A percentile compares a stretch with the other conserved stretches of the same genome.
Evolutionary conservation across 2,797 vertebrate species (phyloP).

Genomic region (Nasua narica): DNA sequence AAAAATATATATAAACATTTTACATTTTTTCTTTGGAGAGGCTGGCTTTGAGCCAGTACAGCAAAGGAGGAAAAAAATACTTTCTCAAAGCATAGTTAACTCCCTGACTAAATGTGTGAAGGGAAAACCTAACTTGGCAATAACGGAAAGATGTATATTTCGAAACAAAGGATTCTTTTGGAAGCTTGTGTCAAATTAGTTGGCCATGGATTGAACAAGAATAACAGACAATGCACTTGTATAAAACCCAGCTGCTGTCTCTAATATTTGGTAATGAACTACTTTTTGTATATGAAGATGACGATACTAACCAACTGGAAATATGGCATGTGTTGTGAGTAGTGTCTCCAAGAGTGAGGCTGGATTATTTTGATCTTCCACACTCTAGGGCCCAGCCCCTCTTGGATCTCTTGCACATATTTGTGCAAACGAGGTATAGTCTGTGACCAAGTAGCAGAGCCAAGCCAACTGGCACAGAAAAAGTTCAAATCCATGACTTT

Average conservation of each 20-base stretch:
- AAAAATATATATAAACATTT: neutral
- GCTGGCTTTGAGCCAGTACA: conserved; percentile 13
- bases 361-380: conserved; percentile 69
- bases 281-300: conserved; percentile 71
- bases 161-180: conserved; percentile 59
- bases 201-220: conserved; percentile 52
- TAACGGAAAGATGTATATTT: conserved; percentile 57
- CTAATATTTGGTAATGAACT: conserved; percentile 72
- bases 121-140: conserved; percentile 48
- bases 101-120: conserved; percentile 54
- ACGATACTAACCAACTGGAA: conserved; percentile 67
- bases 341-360: conserved; percentile 33
- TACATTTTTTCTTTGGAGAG: conserved; percentile 33
- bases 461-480: conserved; percentile 63
- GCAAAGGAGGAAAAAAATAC: conserved; percentile 36
- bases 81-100: conserved; percentile 52
- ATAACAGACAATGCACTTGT: conserved; percentile 45
- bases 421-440: conserved; percentile 61
- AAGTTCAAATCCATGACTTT: conserved; percentile 53
- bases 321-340: conserved; percentile 41
- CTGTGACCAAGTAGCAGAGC: conserved; percentile 52
- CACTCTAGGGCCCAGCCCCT: neutral
- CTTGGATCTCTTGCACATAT: conserved; percentile 58
- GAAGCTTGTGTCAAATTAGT: conserved; percentile 66
- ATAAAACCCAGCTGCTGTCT: conserved; percentile 54